phyloP scores from a whole-genome alignment of 2,888 invertebrate genomes.

The Laothoe populi region DNA sequence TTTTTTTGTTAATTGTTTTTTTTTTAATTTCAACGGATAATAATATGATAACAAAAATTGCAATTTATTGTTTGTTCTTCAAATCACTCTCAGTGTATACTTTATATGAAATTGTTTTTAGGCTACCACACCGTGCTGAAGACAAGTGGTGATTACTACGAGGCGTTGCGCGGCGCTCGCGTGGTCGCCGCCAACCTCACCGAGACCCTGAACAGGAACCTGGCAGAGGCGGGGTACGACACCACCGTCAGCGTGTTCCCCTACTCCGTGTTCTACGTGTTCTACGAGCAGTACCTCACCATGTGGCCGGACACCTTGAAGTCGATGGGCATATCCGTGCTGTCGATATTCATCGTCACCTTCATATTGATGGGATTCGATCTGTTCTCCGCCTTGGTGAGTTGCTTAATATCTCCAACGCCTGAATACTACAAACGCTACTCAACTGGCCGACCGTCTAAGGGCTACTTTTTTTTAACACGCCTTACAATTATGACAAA shows the following conservation, averaged over 20 bases:
- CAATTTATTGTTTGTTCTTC: too few species aligned
- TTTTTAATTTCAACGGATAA: too few species aligned
- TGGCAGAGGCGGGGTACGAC: constrained; percentile 73
- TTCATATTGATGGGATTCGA: constrained; percentile 97
- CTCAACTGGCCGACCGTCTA: too few species aligned
- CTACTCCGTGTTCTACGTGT: constrained; percentile 98
- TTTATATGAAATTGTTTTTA: background rate
- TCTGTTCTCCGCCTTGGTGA: constrained; percentile 91
- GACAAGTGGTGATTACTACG: constrained; percentile 95
- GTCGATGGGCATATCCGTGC: constrained; percentile 94
- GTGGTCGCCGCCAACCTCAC: constrained; percentile 93
- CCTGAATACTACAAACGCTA: too few species aligned
- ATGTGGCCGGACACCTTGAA: constrained; percentile 96
- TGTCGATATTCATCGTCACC: constrained; percentile 97
- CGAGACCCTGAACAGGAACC: constrained; percentile 87
- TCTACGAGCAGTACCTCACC: constrained; percentile 99
- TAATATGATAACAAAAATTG: too few species aligned
- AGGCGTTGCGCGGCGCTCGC: constrained; percentile 92
- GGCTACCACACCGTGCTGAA: constrained; percentile 96
- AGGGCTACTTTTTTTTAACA: too few species aligned
- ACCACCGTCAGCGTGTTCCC: constrained; percentile 90
- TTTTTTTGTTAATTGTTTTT: too few species aligned
- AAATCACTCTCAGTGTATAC: too few species aligned
- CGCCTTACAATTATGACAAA: too few species aligned
- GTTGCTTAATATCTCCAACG: constrained; percentile 35